Percentiles rank a stretch among this genome's conserved stretches.
These are phyloP conservation scores for Latrodectus hesperus DNA, from an alignment of 2,888 invertebrate genomes.

Conservation along the genomic window DNA sequence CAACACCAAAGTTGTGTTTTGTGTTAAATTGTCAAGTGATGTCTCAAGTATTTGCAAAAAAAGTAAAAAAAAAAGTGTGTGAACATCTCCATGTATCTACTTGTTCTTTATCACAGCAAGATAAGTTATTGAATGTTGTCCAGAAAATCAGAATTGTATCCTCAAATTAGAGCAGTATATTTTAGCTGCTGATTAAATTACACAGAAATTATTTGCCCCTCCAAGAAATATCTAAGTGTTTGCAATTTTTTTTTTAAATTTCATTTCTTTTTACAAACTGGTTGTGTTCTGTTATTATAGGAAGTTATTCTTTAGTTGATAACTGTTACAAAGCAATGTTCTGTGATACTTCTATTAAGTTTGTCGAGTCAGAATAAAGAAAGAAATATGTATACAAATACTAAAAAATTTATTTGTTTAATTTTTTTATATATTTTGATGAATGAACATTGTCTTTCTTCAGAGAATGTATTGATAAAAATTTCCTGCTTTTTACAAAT, in stretches of 20 bases:
- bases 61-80: neutral
- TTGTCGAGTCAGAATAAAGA: conserved; percentile 46
- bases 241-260: conserved; percentile 7
- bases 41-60: neutral
- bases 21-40: conserved; percentile 30
- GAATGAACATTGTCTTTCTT: conserved; percentile 12
- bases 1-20: conserved; percentile 29
- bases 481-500: neutral
- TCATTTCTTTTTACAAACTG: conserved; percentile 39
- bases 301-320: conserved; percentile 59
- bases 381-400: conserved; percentile 32
- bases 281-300: conserved; percentile 62
- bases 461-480: neutral
- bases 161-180: too few species aligned
- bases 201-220: too few species aligned
- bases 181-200: too few species aligned
- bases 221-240: too few species aligned
- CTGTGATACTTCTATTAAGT: conserved; percentile 68
- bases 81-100: neutral
- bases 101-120: neutral
- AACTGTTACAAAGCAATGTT: conserved; percentile 63
- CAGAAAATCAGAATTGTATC: too few species aligned
- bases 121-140: too few species aligned
- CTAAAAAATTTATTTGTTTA: conserved; percentile 33
- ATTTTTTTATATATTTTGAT: conserved; percentile 13